Base-by-base conservation (phyloP, 2,113 vertebrate species). In the Ranitomeya variabilis region DNA sequence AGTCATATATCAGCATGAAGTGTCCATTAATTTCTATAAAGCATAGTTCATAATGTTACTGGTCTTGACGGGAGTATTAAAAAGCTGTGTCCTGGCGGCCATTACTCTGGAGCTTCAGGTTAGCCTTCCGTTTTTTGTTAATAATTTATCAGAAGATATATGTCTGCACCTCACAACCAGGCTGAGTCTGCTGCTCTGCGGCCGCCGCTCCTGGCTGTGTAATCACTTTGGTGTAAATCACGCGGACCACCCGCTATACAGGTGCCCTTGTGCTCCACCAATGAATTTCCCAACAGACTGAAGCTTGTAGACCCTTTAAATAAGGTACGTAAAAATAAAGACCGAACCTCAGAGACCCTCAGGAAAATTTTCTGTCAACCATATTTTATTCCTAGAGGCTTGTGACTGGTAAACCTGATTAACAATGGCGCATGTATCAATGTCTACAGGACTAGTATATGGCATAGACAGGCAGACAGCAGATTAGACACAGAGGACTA, bases 221-320 rank as follows among this genome's bases (percentile, higher is more conserved):
- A 86, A 66, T 86, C 85, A 78, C 12, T 45, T 52, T 21, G 26
- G 14, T 23, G 26, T 87, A 87, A 67, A 80, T 87, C 62, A 23
- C 19, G 11, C 67, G 7, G 71, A 54, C 74, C 69, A 15, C 73
- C 66, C 73, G 26, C 64, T 37, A 19, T 57, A 45, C 51, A 80
- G 76, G 77, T 57, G 62, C 12, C 86, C 62, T 69, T 69, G 62
- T 80, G 62, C 23, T 62, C 23, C 55, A n/a, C 18, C 31, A 66
- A 37, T 23, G 5, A 16, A 57, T 69, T 80, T 87, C 77, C 62
- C 77, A 55, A 67, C 6, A 69, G 45, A 16, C 45, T 0, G 18
- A 66, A 71, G 77, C 67, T 78, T 78, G 57, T 78, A 78, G 71
- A 78, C 85, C 73, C 59, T 78, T 45, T 86, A 77, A 74, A 76